Evolutionary conservation across 1,140 invertebrate genomes (phyloP).

Genomic region (Drosophila lowei): DNA sequence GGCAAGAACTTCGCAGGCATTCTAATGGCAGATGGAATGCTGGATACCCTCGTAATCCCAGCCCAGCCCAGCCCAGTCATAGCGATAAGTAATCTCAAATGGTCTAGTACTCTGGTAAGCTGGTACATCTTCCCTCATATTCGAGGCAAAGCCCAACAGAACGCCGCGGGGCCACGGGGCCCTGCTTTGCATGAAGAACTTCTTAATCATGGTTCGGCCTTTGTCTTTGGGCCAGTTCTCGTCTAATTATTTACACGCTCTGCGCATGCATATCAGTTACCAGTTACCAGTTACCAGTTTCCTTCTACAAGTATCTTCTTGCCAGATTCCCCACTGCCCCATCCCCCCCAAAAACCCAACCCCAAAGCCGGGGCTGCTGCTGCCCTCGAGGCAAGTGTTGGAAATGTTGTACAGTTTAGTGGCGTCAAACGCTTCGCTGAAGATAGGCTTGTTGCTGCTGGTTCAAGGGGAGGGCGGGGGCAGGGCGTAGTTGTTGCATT

Average conservation of each 20-base stretch:
- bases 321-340: slow-evolving; percentile 1
- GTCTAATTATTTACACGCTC: slow-evolving; percentile 78
- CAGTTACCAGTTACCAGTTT: slow-evolving; percentile 59
- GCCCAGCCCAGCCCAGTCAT: background rate
- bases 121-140: background rate
- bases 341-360: slow-evolving; percentile 34
- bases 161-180: slow-evolving; percentile 2
- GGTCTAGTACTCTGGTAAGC: background rate
- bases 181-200: slow-evolving; percentile 36
- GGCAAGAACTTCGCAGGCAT: slow-evolving; percentile 8
- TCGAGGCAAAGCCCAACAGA: slow-evolving; percentile 13
- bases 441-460: slow-evolving; percentile 20
- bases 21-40: slow-evolving; percentile 10
- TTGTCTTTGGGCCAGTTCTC: slow-evolving; percentile 28
- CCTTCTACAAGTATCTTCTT: slow-evolving; percentile 30
- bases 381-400: slow-evolving; percentile 72
- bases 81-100: background rate
- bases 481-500: slow-evolving; percentile 46
- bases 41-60: slow-evolving; percentile 13
- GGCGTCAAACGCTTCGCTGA: slow-evolving; percentile 73
- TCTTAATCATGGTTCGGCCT: slow-evolving; percentile 62
- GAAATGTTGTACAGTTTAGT: slow-evolving; percentile 77
- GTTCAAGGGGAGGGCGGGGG: background rate
- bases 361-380: slow-evolving; percentile 26
- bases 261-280: slow-evolving; percentile 78